Evolutionary conservation across 2,888 invertebrate species (phyloP).

Genomic region (Microctonus brassicae): DNA sequence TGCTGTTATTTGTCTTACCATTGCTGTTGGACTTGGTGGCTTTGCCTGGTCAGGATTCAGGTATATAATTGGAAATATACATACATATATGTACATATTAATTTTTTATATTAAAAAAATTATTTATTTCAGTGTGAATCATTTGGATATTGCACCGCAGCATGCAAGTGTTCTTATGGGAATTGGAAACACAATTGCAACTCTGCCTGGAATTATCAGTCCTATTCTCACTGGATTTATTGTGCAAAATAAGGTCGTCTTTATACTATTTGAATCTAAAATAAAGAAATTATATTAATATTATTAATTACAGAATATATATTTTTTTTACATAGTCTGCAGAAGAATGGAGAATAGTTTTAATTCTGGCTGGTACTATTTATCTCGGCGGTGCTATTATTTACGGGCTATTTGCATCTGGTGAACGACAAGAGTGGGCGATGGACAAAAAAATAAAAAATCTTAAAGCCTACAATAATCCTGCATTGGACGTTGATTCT

Average conservation of each 20-base stretch:
- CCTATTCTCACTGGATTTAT: conserved; percentile 86
- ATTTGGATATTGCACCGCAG: conserved; percentile 91
- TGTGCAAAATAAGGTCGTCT: conserved; percentile 78
- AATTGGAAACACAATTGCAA: conserved; percentile 90
- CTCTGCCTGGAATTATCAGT: conserved; percentile 92
- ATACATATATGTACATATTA: neutral
- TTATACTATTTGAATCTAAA: neutral
- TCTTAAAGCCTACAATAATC: conserved; percentile 56
- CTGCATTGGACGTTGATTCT: conserved; percentile 59
- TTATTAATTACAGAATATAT: neutral
- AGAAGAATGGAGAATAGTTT: conserved; percentile 87
- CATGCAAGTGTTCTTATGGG: conserved; percentile 95
- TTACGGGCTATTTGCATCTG: conserved; percentile 87
- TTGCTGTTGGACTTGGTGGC: conserved; percentile 91
- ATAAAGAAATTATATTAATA: neutral
- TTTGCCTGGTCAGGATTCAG: conserved; percentile 95
- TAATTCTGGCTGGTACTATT: conserved; percentile 86
- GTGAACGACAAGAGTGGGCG: conserved; percentile 88
- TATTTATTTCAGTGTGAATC: conserved; percentile 77
- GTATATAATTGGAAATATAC: conserved; percentile 70
- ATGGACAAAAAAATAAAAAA: conserved; percentile 63
- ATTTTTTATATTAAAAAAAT: no score
- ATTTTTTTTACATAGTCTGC: conserved; percentile 72
- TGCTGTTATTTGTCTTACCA: conserved; percentile 85
- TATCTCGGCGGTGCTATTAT: conserved; percentile 87